Evolutionary conservation across 2,113 vertebrate species (phyloP).

Genomic region (Channa argus): DNA sequence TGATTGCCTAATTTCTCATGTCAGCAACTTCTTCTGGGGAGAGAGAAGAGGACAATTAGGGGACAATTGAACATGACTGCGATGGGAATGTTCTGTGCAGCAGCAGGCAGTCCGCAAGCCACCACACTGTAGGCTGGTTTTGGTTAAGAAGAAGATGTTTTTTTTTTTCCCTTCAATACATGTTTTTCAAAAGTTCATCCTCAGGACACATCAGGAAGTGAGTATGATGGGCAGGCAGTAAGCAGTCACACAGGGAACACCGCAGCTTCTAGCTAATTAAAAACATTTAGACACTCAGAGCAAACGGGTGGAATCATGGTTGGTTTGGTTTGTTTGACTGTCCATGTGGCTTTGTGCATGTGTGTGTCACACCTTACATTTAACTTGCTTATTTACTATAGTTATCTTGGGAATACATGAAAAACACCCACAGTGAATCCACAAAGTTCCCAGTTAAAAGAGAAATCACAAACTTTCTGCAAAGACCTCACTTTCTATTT

Average conservation of each 20-base stretch:
- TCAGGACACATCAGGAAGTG: constrained; percentile 77
- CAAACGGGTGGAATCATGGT: constrained; percentile 69
- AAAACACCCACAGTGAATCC: constrained; percentile 16
- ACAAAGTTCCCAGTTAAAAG: background rate
- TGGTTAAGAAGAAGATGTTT: constrained; percentile 70
- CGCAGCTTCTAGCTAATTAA: constrained; percentile 79
- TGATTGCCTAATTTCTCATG: constrained; percentile 81
- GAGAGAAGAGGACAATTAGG: constrained; percentile 77
- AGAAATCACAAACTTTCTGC: too few species aligned
- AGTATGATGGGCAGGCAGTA: constrained; percentile 71
- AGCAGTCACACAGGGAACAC: constrained; percentile 73
- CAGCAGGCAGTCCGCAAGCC: constrained; percentile 62
- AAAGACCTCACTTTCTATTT: too few species aligned
- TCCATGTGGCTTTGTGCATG: constrained; percentile 48
- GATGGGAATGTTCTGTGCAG: constrained; percentile 66
- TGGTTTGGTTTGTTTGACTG: constrained; percentile 68
- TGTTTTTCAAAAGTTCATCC: constrained; percentile 78
- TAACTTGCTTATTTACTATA: constrained; percentile 43
- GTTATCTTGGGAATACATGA: constrained; percentile 4
- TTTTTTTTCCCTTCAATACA: constrained; percentile 35
- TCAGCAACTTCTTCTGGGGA: constrained; percentile 76
- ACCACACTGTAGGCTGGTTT: constrained; percentile 66
- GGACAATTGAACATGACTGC: constrained; percentile 74
- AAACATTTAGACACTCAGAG: constrained; percentile 81
- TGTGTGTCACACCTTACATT: constrained; percentile 60